Evolutionary conservation across 2,113 vertebrate genomes (phyloP).

Genomic region (Ptyas mucosa): DNA sequence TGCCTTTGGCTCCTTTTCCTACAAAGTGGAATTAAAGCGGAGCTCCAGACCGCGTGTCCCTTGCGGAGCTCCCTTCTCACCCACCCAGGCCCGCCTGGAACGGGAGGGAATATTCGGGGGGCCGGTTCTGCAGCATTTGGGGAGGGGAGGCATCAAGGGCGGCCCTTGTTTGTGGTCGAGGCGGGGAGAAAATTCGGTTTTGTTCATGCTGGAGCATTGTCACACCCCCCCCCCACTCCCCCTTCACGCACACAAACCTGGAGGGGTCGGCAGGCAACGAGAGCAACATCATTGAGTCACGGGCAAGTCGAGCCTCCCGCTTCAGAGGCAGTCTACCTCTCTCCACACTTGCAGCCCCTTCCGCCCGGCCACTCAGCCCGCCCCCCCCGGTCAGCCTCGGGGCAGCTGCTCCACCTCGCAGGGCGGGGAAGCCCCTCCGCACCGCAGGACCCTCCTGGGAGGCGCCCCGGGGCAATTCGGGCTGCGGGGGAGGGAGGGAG

Average conservation of each 20-base stretch:
- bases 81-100: background rate
- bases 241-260: too few species aligned
- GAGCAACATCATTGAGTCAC: too few species aligned
- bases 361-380: background rate
- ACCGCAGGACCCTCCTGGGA: background rate
- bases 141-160: background rate
- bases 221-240: accelerated
- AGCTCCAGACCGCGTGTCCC: too few species aligned
- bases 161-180: background rate
- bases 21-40: background rate
- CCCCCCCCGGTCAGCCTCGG: background rate
- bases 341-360: background rate
- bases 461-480: background rate
- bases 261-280: background rate
- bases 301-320: background rate
- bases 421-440: background rate
- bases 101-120: background rate
- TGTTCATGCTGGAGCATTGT: background rate
- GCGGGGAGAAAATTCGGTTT: background rate
- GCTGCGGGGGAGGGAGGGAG: background rate
- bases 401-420: background rate
- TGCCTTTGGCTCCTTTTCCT: background rate
- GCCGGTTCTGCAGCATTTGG: background rate
- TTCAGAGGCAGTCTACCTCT: background rate
- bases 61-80: background rate